These are phyloP conservation scores for Heterodera filipjevi DNA, from an alignment of 2,888 invertebrate species.

Conservation along the genomic window DNA sequence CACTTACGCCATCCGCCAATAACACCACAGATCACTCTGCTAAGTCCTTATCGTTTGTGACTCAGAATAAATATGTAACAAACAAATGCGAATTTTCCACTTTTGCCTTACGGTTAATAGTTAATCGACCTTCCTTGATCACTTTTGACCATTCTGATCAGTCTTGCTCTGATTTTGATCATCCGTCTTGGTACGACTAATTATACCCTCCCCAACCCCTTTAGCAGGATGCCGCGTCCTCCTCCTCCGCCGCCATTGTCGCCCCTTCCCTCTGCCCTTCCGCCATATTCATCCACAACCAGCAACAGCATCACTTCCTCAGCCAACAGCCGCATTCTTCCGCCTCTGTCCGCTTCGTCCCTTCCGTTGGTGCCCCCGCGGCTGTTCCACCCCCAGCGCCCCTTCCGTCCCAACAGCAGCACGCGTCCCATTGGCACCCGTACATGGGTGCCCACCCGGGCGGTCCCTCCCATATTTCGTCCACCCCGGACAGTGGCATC, in stretches of 20 bases:
- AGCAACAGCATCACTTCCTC: constrained; percentile 2
- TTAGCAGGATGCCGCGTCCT: neutral
- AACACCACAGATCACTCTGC: too few relatives aligned
- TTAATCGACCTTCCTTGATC: too few relatives aligned
- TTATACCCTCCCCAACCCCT: neutral
- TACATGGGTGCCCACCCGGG: constrained; percentile 30
- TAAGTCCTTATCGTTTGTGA: too few relatives aligned
- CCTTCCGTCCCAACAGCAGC: neutral
- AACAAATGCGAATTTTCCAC: too few relatives aligned
- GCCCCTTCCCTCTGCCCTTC: constrained; percentile 1
- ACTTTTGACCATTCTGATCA: neutral
- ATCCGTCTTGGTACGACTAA: neutral
- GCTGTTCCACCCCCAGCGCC: neutral
- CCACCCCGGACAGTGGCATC: constrained; percentile 63
- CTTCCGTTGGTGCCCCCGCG: neutral
- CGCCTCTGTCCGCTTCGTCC: neutral
- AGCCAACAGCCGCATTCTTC: neutral
- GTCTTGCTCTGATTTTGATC: neutral
- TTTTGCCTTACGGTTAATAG: too few relatives aligned
- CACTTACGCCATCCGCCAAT: too few relatives aligned
- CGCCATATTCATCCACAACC: constrained; percentile 15
- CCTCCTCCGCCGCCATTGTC: neutral
- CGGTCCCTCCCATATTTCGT: constrained; percentile 40
- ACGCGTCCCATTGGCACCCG: constrained; percentile 20
- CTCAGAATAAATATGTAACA: too few relatives aligned